Evolutionary conservation across 1,140 invertebrate species (phyloP).

Genomic region (Drosophila parvula): DNA sequence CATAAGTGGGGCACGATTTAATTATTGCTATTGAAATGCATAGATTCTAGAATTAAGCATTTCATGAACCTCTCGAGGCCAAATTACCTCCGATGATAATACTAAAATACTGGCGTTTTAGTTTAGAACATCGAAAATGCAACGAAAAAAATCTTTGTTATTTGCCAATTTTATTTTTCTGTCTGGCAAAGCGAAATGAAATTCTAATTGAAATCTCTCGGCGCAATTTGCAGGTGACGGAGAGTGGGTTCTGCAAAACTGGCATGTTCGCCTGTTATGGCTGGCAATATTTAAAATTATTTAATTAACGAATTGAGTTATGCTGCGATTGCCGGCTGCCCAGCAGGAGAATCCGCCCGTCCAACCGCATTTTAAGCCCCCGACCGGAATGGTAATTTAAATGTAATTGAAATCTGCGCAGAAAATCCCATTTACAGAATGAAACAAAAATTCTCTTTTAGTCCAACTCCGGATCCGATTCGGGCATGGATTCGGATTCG

Average conservation of each 20-base stretch:
- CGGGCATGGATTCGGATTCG: slow-evolving; percentile 22
- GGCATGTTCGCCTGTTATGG: slow-evolving; percentile 58
- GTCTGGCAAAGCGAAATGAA: slow-evolving; percentile 54
- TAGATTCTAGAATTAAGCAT: background rate
- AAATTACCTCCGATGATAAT: slow-evolving; percentile 37
- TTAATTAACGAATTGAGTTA: slow-evolving; percentile 82
- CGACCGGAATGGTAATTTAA: slow-evolving; percentile 69
- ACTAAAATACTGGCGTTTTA: slow-evolving; percentile 24
- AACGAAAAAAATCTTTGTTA: slow-evolving; percentile 29
- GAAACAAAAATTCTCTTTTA: slow-evolving; percentile 39
- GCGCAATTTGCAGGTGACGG: slow-evolving; percentile 57
- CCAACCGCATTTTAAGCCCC: slow-evolving; percentile 37
- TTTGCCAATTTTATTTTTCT: slow-evolving; percentile 47
- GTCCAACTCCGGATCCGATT: slow-evolving; percentile 11
- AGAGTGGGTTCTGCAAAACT: slow-evolving; percentile 9
- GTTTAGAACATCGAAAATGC: slow-evolving; percentile 24
- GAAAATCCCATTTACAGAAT: slow-evolving; percentile 64
- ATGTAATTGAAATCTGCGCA: slow-evolving; percentile 75
- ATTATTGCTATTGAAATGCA: background rate
- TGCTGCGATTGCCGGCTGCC: slow-evolving; percentile 42
- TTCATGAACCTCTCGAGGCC: background rate
- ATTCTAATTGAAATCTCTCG: slow-evolving; percentile 78
- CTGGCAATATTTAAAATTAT: slow-evolving; percentile 81
- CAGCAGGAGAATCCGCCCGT: background rate
- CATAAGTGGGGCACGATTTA: background rate